A percentile compares a stretch with the other conserved stretches of the same genome.
phyloP scores from a whole-genome alignment of 2,113 vertebrate species.

The Phylloscopus trochiloides region DNA sequence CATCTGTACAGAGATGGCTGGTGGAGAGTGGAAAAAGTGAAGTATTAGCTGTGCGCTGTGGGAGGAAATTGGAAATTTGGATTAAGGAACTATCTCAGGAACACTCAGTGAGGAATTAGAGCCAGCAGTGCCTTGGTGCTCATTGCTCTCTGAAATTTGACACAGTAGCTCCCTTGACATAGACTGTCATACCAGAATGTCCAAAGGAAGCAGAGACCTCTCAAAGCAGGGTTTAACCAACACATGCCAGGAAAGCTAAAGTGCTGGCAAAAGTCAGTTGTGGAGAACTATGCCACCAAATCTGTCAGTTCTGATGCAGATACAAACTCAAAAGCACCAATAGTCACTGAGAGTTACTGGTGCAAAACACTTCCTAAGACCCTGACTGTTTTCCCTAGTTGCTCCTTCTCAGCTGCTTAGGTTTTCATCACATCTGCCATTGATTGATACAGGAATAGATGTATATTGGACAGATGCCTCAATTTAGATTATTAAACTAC shows the following conservation, averaged over 20 bases:
- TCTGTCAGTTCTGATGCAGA: not conserved
- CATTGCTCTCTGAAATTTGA: not conserved
- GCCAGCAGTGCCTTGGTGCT: not conserved
- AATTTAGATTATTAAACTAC: not conserved
- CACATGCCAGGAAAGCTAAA: not conserved
- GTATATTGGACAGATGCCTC: not conserved
- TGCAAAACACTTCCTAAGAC: not conserved
- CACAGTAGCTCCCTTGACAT: not conserved
- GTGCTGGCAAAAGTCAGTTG: not conserved
- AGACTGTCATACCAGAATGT: not conserved
- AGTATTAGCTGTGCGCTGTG: not conserved
- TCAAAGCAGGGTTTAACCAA: not conserved
- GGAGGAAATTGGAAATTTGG: not conserved
- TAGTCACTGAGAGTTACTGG: not conserved
- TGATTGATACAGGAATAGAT: not conserved
- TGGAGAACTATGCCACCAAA: not conserved
- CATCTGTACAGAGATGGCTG: not conserved
- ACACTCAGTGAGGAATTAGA: not conserved
- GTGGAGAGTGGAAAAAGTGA: not conserved
- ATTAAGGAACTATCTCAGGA: not conserved
- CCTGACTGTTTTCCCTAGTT: not conserved
- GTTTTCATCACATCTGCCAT: not conserved
- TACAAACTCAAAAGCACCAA: not conserved
- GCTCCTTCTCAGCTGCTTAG: not conserved
- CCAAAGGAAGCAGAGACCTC: not conserved